Conservation (phyloP, 2,113 vertebrate genomes). For the Nothocercus nigrocapillus region DNA sequence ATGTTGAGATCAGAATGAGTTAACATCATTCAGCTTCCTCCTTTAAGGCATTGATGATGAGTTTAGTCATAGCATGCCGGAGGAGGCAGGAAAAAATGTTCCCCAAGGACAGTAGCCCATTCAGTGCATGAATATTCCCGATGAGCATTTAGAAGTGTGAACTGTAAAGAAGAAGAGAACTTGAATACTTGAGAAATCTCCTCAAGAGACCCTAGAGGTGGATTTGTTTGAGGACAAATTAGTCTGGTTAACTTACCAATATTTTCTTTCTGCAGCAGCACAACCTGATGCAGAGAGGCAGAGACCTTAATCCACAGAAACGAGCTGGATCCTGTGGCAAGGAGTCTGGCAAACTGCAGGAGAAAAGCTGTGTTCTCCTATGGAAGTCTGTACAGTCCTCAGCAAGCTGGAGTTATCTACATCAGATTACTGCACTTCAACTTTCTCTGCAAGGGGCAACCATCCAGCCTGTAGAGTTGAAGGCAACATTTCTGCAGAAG, state of each 20-base stretch:
- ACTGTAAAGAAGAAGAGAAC: not conserved
- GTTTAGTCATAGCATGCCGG: not conserved
- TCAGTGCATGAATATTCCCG: not conserved
- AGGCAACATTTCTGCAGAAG: not conserved
- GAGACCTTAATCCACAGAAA: not conserved
- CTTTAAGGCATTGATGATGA: not conserved
- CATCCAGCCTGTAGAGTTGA: not conserved
- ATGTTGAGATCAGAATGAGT: not conserved
- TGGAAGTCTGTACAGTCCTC: not conserved
- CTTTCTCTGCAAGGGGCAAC: not conserved
- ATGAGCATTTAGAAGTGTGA: not conserved
- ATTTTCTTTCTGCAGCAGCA: not conserved
- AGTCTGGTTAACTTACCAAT: not conserved
- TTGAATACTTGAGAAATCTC: not conserved
- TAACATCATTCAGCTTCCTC: not conserved
- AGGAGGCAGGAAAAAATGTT: not conserved
- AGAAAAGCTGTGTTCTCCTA: not conserved
- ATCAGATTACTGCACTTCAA: not conserved
- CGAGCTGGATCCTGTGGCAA: not conserved
- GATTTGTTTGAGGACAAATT: not conserved
- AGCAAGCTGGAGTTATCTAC: not conserved
- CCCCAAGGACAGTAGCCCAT: not conserved
- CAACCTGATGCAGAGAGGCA: not conserved
- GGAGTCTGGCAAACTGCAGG: not conserved
- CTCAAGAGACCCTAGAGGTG: not conserved